Base-by-base conservation (phyloP, 2,888 invertebrate genomes). In the Gryllus longicercus region DNA sequence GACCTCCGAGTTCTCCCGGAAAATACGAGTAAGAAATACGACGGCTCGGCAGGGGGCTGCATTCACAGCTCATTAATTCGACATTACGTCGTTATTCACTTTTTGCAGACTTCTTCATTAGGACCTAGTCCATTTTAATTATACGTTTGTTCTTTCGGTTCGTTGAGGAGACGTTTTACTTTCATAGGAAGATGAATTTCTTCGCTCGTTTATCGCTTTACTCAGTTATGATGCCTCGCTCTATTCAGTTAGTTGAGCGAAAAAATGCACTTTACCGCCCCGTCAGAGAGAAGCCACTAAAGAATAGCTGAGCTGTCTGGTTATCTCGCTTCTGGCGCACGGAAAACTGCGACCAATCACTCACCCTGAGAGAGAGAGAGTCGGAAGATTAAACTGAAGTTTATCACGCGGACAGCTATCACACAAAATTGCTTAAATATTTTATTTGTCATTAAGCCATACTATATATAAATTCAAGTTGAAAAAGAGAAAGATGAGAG, bases 11-110 rank as follows among this genome's bases (percentile, higher is more conserved):
- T 63, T 63, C 14, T 63, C n/a, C 63, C 14, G 63, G 16, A 63
- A 63, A 63, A 63, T n/a, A 63, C 63, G n/a, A 63, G 63, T 18
- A 63, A n/a, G 63, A 63, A 63, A 63, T 63, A 63, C 63, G 63
- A 63, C 63, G 63, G 63, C 16, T 18, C 63, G 5, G 63, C 16
- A 18, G 16, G 16, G 63, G 8, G n/a, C 4, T 63, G 63, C 63
- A 63, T 63, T 63, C 63, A 63, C n/a, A n/a, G 63, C 63, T 63
- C 63, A 63, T 63, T 63, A 63, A 63, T 63, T 63, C n/a, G 63
- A 63, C 63, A 63, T 63, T n/a, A 63, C 63, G n/a, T 63, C 63
- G 63, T 63, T 63, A 63, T n/a, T 63, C 63, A 63, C n/a, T 63
- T 63, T 63, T 63, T 63, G 63, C n/a, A n/a, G 63, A 14, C n/a